These are phyloP conservation scores for Tinea pellionella DNA, from an alignment of 2,888 invertebrate genomes.

Conservation along the genomic window DNA sequence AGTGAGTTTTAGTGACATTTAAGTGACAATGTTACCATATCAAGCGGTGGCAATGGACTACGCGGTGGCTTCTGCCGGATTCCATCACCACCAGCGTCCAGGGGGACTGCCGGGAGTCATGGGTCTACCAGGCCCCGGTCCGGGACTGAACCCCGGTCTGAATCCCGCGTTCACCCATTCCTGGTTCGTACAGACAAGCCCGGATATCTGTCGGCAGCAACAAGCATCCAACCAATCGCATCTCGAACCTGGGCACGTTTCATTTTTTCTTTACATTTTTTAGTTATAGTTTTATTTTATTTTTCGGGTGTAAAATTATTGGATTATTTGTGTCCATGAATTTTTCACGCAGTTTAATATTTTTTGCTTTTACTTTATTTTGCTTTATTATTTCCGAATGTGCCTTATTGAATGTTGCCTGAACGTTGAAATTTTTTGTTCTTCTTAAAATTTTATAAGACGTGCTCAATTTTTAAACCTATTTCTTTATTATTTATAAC, in stretches of 20 bases:
- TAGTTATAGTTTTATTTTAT: slow-evolving; percentile 44
- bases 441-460: neutral
- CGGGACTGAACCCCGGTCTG: slow-evolving; percentile 33
- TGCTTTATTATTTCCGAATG: slow-evolving; percentile 10
- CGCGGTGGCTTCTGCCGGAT: slow-evolving; percentile 70
- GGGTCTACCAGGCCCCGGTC: slow-evolving; percentile 67
- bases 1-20: slow-evolving; percentile 24
- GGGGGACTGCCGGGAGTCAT: slow-evolving; percentile 66
- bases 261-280: slow-evolving; percentile 68
- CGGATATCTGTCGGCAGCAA: slow-evolving; percentile 92
- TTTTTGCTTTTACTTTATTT: slow-evolving; percentile 28
- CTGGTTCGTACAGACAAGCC: slow-evolving; percentile 91
- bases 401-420: slow-evolving; percentile 25
- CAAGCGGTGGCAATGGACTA: slow-evolving; percentile 91
- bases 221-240: slow-evolving; percentile 78
- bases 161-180: slow-evolving; percentile 90
- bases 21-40: slow-evolving; percentile 81
- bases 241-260: slow-evolving; percentile 94
- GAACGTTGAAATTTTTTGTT: neutral
- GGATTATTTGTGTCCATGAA: neutral
- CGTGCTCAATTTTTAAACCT: neutral
- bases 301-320: neutral
- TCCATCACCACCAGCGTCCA: slow-evolving; percentile 63
- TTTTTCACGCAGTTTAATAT: slow-evolving; percentile 14
- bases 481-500: no score